Evolutionary conservation across 2,113 vertebrate species (phyloP).

Genomic region (Saguinus imperator): DNA sequence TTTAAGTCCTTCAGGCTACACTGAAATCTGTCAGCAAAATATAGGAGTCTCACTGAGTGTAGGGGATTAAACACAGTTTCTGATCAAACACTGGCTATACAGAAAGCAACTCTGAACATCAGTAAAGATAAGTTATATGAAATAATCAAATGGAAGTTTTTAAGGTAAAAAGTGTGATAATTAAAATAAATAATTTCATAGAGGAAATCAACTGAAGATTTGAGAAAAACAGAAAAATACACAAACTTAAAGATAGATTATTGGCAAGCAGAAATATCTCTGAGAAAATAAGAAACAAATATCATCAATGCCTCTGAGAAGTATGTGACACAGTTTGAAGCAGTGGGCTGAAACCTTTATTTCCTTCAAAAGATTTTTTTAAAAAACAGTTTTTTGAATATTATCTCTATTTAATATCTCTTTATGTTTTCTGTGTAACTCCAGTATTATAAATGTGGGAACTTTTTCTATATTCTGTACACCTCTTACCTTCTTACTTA

Average conservation of each 20-base stretch:
- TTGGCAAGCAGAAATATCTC: neutral
- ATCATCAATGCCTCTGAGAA: neutral
- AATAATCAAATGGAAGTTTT: neutral
- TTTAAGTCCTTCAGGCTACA: neutral
- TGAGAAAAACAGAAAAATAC: neutral
- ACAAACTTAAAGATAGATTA: neutral
- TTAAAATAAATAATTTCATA: neutral
- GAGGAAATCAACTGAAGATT: neutral
- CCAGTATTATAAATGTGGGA: neutral
- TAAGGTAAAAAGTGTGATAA: neutral
- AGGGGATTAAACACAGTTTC: neutral
- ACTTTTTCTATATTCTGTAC: neutral
- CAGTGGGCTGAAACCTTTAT: neutral
- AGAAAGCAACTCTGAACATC: neutral
- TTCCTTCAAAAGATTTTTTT: neutral
- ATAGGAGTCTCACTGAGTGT: neutral
- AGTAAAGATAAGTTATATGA: neutral
- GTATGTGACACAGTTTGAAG: neutral
- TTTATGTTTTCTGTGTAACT: neutral
- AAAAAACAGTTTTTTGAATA: neutral
- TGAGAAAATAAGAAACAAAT: neutral
- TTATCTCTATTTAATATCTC: neutral
- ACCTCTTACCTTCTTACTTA: neutral
- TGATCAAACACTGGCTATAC: neutral
- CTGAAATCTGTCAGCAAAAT: neutral